A percentile compares a stretch with the other conserved stretches of the same genome.
phyloP scores from a whole-genome alignment of 2,113 vertebrate genomes.

The Cyprinodon tularosa region DNA sequence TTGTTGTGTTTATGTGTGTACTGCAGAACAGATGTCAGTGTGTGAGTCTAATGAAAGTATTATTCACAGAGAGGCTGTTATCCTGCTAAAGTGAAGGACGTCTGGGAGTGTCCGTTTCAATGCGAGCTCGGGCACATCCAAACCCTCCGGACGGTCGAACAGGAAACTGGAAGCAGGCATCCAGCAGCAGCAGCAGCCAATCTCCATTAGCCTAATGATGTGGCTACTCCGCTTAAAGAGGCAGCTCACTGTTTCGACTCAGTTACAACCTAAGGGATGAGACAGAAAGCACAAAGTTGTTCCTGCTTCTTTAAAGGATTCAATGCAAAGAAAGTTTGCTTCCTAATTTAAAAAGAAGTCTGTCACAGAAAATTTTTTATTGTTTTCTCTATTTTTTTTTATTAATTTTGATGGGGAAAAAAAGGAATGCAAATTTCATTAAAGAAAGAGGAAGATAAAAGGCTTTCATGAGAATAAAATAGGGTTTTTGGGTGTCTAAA shows the following conservation, averaged over 20 bases:
- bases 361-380: no score
- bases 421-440: no score
- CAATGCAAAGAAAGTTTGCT: not conserved
- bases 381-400: not conserved
- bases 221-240: constrained; percentile 42
- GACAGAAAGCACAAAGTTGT: not conserved
- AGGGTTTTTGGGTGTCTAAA: no score
- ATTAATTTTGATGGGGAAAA: not conserved
- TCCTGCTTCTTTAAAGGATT: not conserved
- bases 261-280: constrained; percentile 50
- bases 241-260: constrained; percentile 16
- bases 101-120: constrained; percentile 8
- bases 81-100: constrained; percentile 22
- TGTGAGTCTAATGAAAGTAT: not conserved
- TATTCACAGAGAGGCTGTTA: constrained; percentile 12
- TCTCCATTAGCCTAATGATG: constrained; percentile 63
- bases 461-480: no score
- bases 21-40: constrained; percentile 3
- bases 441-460: no score
- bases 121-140: constrained; percentile 24
- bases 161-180: constrained; percentile 58
- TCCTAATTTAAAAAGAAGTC: not conserved
- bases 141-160: constrained; percentile 9
- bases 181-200: constrained; percentile 50
- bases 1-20: not conserved